Conservation (phyloP, 2,113 vertebrate species). For the pig (Sus scrofa) region DNA sequence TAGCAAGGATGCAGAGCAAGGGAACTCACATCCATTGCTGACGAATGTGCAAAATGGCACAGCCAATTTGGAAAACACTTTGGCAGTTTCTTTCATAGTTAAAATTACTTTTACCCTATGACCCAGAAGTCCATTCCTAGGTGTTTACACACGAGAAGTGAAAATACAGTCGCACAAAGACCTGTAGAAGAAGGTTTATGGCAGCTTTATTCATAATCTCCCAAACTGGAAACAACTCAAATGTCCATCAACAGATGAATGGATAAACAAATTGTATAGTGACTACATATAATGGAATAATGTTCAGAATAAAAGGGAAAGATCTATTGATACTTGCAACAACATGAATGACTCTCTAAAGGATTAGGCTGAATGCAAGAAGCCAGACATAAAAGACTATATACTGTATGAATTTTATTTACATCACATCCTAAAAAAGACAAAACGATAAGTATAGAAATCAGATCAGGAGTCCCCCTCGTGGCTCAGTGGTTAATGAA, state of each 20-base stretch:
- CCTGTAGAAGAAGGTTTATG: neutral
- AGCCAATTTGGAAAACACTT: neutral
- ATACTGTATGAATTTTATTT: neutral
- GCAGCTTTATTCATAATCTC: conserved; percentile 42
- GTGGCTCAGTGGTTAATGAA: no score
- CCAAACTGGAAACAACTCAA: conserved; percentile 36
- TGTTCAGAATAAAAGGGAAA: neutral
- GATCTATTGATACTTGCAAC: neutral
- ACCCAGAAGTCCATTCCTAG: neutral
- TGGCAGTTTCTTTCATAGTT: neutral
- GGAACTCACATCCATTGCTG: neutral
- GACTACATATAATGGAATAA: neutral
- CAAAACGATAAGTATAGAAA: neutral
- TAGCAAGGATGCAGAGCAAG: neutral
- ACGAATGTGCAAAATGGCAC: neutral
- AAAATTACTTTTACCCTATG: neutral
- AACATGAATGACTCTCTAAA: neutral
- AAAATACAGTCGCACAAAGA: neutral
- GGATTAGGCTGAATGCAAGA: neutral
- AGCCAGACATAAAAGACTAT: neutral
- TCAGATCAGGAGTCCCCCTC: no score
- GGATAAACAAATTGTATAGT: neutral
- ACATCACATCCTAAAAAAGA: neutral
- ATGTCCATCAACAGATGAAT: neutral
- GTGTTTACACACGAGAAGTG: conserved; percentile 4